Evolutionary conservation across 2,113 vertebrate species (phyloP).

Genomic region (Myiopsitta monachus): DNA sequence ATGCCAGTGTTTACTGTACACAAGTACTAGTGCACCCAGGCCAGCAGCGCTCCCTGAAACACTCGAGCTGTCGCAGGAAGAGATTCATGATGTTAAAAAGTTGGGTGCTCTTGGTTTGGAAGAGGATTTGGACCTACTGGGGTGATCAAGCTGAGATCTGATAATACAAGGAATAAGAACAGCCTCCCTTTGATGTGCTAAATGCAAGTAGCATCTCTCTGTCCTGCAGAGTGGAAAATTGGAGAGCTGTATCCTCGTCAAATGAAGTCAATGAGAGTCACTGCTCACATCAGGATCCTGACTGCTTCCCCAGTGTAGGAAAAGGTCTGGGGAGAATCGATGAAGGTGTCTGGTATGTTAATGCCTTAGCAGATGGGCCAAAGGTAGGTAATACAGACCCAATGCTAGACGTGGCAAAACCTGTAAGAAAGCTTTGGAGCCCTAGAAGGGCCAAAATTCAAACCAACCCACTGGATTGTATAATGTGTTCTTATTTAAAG

Average conservation of each 20-base stretch:
- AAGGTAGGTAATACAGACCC: background rate
- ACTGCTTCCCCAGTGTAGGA: background rate
- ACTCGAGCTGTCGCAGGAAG: fast-evolving
- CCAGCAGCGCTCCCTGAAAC: background rate
- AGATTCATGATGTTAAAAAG: no score
- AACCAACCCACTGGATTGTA: background rate
- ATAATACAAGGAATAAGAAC: fast-evolving
- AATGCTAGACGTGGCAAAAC: background rate
- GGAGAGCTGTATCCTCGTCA: fast-evolving
- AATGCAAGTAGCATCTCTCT: background rate
- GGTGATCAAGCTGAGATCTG: background rate
- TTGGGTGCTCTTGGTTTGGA: background rate
- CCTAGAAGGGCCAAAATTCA: background rate
- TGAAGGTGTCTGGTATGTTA: background rate
- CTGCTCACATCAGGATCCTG: background rate
- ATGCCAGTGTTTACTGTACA: conserved; percentile 59
- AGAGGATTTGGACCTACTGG: background rate
- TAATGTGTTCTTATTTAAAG: background rate
- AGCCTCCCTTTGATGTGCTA: no score
- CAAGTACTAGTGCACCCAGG: background rate
- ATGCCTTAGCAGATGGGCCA: background rate
- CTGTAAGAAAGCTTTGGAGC: background rate
- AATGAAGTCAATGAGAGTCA: background rate
- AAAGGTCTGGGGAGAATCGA: background rate
- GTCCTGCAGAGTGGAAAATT: background rate